A percentile compares a stretch with the other conserved stretches of the same genome.
These are phyloP conservation scores for Eristalinus aeneus DNA, from an alignment of 2,888 invertebrate genomes.

Conservation along the genomic window DNA sequence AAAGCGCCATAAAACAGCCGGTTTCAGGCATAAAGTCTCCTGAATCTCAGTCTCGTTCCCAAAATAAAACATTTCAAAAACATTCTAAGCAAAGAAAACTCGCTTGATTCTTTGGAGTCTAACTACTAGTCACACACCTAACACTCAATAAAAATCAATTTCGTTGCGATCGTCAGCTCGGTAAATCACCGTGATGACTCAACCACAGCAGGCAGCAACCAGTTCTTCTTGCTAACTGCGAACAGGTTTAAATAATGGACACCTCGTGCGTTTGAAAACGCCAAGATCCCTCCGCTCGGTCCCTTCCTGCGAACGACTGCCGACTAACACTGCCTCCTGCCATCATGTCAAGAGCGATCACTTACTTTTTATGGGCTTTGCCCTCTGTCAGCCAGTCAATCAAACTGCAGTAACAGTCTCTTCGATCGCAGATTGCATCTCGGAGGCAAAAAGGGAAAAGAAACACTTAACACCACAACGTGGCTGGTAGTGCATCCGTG, in stretches of 20 bases:
- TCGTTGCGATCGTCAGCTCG: neutral
- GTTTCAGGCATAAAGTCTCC: too few species aligned
- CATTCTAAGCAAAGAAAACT: too few species aligned
- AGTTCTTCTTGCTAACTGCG: neutral
- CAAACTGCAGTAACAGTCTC: neutral
- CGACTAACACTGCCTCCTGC: neutral
- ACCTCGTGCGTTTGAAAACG: neutral
- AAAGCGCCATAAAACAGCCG: too few species aligned
- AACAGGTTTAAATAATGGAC: neutral
- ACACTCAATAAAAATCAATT: neutral
- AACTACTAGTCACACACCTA: neutral
- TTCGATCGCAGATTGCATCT: neutral
- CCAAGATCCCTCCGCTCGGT: neutral
- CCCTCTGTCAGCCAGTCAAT: constrained; percentile 2
- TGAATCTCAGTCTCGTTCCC: too few species aligned
- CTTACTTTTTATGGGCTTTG: neutral
- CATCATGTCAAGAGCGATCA: neutral
- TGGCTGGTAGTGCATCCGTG: neutral
- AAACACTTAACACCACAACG: neutral
- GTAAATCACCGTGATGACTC: neutral
- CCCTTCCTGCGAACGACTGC: neutral
- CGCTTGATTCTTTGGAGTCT: too few species aligned
- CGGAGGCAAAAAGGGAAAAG: neutral
- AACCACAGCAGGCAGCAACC: neutral
- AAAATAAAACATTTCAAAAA: too few species aligned